A percentile compares a stretch with the other conserved stretches of the same genome.
Conservation (phyloP, 2,113 vertebrate genomes). For the Psittacus erithacus region DNA sequence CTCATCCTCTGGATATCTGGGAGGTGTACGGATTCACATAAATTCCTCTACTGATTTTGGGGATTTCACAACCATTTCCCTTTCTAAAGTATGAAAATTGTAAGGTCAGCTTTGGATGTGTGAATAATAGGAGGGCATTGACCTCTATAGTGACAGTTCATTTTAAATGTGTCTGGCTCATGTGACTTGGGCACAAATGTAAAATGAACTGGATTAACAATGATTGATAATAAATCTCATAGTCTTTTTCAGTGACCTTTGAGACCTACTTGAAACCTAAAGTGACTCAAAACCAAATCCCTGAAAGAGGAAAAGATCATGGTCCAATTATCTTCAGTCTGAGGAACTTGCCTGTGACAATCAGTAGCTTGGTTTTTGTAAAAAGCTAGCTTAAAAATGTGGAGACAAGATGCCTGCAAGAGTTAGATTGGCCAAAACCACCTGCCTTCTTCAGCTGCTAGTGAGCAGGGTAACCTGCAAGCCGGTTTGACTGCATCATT, state of each 20-base stretch:
- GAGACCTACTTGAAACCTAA: slow-evolving; percentile 5
- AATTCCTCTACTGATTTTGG: not conserved
- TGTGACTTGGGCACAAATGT: not conserved
- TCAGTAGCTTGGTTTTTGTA: not conserved
- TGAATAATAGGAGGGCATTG: not conserved
- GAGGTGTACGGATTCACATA: fast-evolving
- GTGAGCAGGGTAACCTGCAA: not conserved
- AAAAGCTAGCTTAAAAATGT: not conserved
- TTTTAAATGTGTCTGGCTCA: not conserved
- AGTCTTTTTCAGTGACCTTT: not conserved
- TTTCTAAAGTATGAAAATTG: not conserved
- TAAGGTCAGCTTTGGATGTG: not conserved
- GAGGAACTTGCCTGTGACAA: not conserved
- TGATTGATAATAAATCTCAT: not conserved
- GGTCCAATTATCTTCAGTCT: not conserved
- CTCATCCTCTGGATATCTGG: not conserved
- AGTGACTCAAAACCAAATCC: not conserved
- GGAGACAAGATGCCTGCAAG: not conserved
- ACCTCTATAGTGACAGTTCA: not conserved
- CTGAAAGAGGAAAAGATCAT: not conserved
- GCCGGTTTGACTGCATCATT: not conserved
- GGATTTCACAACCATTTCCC: not conserved
- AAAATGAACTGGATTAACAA: not conserved
- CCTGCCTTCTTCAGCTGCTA: not conserved
- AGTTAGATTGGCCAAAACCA: not conserved